Evolutionary conservation across 2,113 vertebrate species (phyloP).

Genomic region (Probosciger aterrimus): DNA sequence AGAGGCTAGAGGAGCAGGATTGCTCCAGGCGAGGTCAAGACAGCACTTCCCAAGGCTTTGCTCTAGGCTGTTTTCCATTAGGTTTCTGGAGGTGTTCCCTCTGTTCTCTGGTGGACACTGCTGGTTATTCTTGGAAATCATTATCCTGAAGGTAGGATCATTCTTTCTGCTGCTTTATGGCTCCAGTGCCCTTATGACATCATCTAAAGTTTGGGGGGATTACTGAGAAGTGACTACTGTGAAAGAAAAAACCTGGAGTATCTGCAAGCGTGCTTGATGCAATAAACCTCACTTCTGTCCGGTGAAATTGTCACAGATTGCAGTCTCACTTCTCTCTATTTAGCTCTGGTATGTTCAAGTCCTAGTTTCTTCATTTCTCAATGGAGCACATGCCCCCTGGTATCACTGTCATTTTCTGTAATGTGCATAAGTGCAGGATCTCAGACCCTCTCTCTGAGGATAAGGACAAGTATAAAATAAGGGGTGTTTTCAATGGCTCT

Average conservation of each 20-base stretch:
- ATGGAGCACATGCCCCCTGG: accelerated
- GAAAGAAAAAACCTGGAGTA: neutral
- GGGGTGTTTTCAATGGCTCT: neutral
- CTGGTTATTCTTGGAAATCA: neutral
- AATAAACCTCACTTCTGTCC: neutral
- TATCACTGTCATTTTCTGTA: neutral
- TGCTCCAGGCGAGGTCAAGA: neutral
- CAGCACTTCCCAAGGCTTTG: neutral
- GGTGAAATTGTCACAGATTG: neutral
- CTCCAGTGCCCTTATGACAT: neutral
- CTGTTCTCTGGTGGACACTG: neutral
- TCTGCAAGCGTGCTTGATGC: neutral
- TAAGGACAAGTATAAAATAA: neutral
- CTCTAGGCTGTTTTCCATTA: neutral
- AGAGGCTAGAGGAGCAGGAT: neutral
- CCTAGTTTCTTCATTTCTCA: neutral
- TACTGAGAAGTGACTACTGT: neutral
- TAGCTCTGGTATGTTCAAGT: neutral
- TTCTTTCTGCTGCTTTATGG: neutral
- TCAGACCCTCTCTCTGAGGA: neutral
- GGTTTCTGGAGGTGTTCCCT: neutral
- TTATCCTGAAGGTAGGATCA: neutral
- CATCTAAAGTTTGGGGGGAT: neutral
- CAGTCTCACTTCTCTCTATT: neutral
- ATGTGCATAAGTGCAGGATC: neutral